A percentile compares a stretch with the other conserved stretches of the same genome.
Evolutionary conservation across 2,113 vertebrate genomes (phyloP).

Genomic region (Taurulus bubalis): DNA sequence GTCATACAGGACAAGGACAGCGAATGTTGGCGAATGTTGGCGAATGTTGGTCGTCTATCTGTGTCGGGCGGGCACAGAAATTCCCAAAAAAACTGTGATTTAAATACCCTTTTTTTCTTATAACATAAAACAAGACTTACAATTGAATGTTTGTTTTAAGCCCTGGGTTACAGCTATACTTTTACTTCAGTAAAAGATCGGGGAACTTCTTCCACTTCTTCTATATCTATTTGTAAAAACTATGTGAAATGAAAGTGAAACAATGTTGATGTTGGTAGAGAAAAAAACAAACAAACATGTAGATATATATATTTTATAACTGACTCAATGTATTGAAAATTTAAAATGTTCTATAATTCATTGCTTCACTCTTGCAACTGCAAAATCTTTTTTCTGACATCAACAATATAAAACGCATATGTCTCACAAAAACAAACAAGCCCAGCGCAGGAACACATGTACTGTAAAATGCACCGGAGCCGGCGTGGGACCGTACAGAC

Average conservation of each 20-base stretch:
- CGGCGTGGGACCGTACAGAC: slow-evolving; percentile 30
- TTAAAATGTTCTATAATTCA: slow-evolving; percentile 52
- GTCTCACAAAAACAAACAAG: slow-evolving; percentile 65
- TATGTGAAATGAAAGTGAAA: background rate
- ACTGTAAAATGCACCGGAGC: slow-evolving; percentile 56
- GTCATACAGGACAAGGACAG: too few relatives aligned
- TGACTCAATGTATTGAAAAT: slow-evolving; percentile 7
- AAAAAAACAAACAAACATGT: slow-evolving; percentile 3
- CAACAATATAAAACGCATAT: slow-evolving; percentile 48
- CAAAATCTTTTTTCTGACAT: slow-evolving; percentile 34
- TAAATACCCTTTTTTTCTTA: too few relatives aligned
- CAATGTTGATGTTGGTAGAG: background rate
- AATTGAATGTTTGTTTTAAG: background rate
- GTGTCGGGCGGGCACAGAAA: too few relatives aligned
- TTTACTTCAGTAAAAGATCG: background rate
- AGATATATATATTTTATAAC: slow-evolving; percentile 31
- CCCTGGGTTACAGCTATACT: background rate
- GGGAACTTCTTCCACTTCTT: background rate
- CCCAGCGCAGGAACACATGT: slow-evolving; percentile 50
- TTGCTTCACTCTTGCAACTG: slow-evolving; percentile 4
- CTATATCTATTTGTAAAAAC: too few relatives aligned
- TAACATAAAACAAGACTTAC: background rate
- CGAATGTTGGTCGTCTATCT: too few relatives aligned
- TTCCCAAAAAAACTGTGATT: background rate
- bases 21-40: too few relatives aligned